Evolutionary conservation across 1,140 invertebrate species (phyloP).

Genomic region (Reticulitermes speratus): DNA sequence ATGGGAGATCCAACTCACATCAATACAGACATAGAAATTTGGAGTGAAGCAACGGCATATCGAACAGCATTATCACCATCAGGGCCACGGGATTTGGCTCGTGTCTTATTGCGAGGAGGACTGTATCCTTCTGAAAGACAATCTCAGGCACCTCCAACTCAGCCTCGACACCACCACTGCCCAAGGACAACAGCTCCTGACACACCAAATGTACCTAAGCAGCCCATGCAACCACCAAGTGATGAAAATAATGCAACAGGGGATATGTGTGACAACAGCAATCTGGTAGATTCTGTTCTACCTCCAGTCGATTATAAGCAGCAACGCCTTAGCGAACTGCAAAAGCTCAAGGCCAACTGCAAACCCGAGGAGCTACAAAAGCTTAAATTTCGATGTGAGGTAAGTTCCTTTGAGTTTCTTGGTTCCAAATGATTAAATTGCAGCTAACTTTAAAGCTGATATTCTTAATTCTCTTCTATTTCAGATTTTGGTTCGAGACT

Average conservation of each 20-base stretch:
- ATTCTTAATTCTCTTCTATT: constrained; percentile 31
- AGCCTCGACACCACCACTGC: constrained; percentile 30
- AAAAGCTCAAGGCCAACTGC: constrained; percentile 75
- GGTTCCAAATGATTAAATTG: not conserved
- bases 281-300: constrained; percentile 67
- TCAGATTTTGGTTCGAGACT: constrained; percentile 65
- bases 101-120: constrained; percentile 35
- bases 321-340: constrained; percentile 62
- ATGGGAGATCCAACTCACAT: constrained; percentile 57
- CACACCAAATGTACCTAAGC: not conserved
- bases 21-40: constrained; percentile 73
- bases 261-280: constrained; percentile 50
- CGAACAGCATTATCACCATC: constrained; percentile 61
- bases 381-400: constrained; percentile 68
- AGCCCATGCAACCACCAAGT: not conserved
- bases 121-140: not conserved
- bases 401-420: constrained; percentile 38
- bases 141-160: not conserved
- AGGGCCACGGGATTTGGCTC: constrained; percentile 47
- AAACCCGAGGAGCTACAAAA: constrained; percentile 77
- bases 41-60: constrained; percentile 66
- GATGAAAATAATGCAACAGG: constrained; percentile 51
- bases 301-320: constrained; percentile 62
- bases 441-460: not conserved
- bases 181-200: constrained; percentile 21